A percentile compares a stretch with the other conserved stretches of the same genome.
These are phyloP conservation scores for Cyrtonyx montezumae DNA, from an alignment of 2,113 vertebrate species.

Conservation along the genomic window DNA sequence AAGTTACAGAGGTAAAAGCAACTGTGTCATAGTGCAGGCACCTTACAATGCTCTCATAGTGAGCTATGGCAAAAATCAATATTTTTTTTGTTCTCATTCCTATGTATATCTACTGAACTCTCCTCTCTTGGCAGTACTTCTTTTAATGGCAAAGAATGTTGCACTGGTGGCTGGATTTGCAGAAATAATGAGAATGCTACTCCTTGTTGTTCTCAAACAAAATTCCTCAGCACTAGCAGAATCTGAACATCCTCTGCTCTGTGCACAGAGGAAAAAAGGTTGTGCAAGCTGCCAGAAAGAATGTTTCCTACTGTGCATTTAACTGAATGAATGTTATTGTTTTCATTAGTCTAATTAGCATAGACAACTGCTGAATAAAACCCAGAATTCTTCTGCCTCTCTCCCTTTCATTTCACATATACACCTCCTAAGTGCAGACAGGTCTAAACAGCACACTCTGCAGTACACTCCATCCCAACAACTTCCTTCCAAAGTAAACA, in stretches of 20 bases:
- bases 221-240: background rate
- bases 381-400: rapidly evolving
- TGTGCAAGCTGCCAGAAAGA: background rate
- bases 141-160: background rate
- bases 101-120: background rate
- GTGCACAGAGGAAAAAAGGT: background rate
- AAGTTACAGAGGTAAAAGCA: background rate
- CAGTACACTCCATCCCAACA: background rate
- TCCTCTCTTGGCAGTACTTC: background rate
- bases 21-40: background rate
- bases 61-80: background rate
- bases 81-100: background rate
- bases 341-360: background rate
- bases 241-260: background rate
- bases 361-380: background rate
- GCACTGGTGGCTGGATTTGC: background rate
- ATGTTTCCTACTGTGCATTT: background rate
- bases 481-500: background rate
- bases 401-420: background rate
- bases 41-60: rapidly evolving
- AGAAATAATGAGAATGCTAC: background rate
- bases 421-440: background rate
- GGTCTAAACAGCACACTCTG: background rate
- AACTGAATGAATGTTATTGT: background rate
- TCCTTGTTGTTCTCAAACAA: background rate